phyloP scores from a whole-genome alignment of 2,113 vertebrate genomes.

The Harpagus bidentatus region DNA sequence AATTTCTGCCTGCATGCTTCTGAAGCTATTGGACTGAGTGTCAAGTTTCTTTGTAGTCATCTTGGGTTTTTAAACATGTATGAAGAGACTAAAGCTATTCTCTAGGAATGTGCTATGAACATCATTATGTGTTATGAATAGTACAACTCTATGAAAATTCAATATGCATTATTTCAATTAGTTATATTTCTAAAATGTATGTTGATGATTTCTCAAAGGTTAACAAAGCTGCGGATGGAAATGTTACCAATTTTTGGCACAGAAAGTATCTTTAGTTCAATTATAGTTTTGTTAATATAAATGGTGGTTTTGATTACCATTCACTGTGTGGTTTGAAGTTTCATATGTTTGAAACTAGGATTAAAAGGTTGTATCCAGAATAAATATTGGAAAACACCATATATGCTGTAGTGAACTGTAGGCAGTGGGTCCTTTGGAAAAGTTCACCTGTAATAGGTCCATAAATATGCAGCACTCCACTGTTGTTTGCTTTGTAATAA shows the following conservation, averaged over 20 bases:
- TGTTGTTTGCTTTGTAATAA: neutral
- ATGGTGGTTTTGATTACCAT: neutral
- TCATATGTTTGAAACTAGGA: neutral
- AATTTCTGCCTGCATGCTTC: neutral
- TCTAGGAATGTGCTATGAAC: neutral
- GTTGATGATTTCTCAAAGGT: neutral
- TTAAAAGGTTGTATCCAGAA: neutral
- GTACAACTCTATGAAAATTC: neutral
- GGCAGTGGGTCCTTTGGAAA: neutral
- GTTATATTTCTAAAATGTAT: neutral
- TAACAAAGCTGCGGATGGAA: neutral
- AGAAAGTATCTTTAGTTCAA: neutral
- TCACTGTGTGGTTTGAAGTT: neutral
- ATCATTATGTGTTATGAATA: neutral
- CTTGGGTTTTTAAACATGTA: neutral
- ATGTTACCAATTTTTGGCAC: neutral
- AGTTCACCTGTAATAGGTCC: neutral
- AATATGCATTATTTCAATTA: neutral
- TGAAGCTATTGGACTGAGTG: neutral
- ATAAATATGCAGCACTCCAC: neutral
- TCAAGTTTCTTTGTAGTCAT: neutral
- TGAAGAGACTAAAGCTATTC: neutral
- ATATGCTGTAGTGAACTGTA: neutral
- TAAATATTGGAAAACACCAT: neutral
- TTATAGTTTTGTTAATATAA: neutral